phyloP scores from a whole-genome alignment of 2,797 vertebrate genomes.

The Cryptoprocta ferox region DNA sequence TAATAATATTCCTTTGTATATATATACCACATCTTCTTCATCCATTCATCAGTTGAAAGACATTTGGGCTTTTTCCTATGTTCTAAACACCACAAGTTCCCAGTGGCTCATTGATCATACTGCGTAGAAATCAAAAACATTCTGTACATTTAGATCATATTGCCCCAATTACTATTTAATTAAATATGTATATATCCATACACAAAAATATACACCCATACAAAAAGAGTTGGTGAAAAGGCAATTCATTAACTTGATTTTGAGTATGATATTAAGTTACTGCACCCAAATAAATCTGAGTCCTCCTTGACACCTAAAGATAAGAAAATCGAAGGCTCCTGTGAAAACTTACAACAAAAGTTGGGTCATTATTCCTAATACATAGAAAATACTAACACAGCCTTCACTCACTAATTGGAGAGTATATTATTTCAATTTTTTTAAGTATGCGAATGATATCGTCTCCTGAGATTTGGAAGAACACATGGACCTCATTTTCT shows the following conservation, averaged over 20 bases:
- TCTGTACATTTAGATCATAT: not conserved
- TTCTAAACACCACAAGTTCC: not conserved
- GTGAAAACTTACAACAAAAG: not conserved
- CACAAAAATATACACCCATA: not conserved
- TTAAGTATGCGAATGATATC: constrained; percentile 9
- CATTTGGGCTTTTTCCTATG: not conserved
- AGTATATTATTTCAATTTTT: constrained; percentile 36
- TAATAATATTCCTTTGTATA: not conserved
- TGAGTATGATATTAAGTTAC: not conserved
- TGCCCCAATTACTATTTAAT: not conserved
- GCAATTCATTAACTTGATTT: not conserved
- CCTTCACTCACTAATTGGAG: not conserved
- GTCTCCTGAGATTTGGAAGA: constrained; percentile 5
- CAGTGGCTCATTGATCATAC: not conserved
- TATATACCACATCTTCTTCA: not conserved
- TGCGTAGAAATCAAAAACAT: not conserved
- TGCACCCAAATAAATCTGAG: not conserved
- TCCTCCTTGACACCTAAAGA: not conserved
- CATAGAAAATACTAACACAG: not conserved
- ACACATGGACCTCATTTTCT: constrained; percentile 51
- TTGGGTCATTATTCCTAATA: not conserved
- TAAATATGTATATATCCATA: not conserved
- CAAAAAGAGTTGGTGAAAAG: not conserved
- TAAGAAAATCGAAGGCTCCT: constrained; percentile 11
- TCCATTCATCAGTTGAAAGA: not conserved